Conservation (phyloP, 2,797 vertebrate species). For the Neosilurus mollespiculum region DNA sequence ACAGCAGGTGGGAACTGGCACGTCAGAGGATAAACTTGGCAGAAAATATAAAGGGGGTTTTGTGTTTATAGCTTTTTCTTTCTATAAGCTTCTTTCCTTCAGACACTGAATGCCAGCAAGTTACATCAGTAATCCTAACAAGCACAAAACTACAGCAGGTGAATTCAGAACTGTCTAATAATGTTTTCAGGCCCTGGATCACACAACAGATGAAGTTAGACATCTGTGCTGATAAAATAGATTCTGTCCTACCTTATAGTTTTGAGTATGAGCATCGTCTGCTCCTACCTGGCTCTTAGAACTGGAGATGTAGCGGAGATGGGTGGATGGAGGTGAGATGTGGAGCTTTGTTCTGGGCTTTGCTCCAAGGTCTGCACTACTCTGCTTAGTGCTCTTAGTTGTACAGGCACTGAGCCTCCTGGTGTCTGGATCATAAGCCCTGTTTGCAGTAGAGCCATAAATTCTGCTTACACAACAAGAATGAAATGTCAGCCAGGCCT, state of each 20-base stretch:
- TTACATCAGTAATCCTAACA: not conserved
- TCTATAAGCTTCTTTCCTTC: not conserved
- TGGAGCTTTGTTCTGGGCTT: slow-evolving; percentile 50
- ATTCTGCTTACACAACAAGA: slow-evolving; percentile 60
- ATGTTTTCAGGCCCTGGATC: slow-evolving; percentile 4
- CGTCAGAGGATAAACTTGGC: slow-evolving; percentile 4
- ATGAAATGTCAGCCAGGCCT: slow-evolving; percentile 55
- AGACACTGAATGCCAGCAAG: slow-evolving; percentile 3
- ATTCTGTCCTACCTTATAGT: slow-evolving; percentile 11
- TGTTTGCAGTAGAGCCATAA: slow-evolving; percentile 54
- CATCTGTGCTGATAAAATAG: not conserved
- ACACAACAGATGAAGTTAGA: slow-evolving; percentile 1
- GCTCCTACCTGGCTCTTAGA: slow-evolving; percentile 37
- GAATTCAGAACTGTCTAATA: slow-evolving; percentile 7
- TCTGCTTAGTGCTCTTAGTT: slow-evolving; percentile 40
- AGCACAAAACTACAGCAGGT: not conserved
- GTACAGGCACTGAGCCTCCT: slow-evolving; percentile 52
- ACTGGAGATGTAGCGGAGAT: slow-evolving; percentile 39
- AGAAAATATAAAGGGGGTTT: not conserved
- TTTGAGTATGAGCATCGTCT: not conserved
- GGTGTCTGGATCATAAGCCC: slow-evolving; percentile 56
- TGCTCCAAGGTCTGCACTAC: slow-evolving; percentile 51
- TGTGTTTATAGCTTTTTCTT: slow-evolving; percentile 4
- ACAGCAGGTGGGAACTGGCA: slow-evolving; percentile 19
- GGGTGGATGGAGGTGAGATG: slow-evolving; percentile 28